Conservation (phyloP, 2,888 invertebrate genomes). For the Aleiodes alternator region DNA sequence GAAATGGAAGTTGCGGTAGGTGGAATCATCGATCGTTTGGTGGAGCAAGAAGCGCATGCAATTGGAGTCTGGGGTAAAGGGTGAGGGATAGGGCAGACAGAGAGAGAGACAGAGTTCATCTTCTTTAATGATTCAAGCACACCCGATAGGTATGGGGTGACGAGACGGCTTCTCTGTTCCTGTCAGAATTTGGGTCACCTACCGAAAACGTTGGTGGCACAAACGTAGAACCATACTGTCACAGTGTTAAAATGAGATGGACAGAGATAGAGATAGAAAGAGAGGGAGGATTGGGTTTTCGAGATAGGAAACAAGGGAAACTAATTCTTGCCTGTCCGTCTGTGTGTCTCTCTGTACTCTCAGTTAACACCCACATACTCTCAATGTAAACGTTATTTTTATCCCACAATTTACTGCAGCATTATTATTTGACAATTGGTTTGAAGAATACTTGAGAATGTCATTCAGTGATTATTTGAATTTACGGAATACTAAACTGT, state of each 20-base stretch:
- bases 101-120: constrained; percentile 35
- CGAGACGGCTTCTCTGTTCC: constrained; percentile 51
- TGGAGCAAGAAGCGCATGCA: neutral
- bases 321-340: constrained; percentile 44
- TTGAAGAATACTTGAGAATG: neutral
- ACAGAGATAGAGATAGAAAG: constrained; percentile 9
- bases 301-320: constrained; percentile 41
- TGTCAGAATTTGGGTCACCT: constrained; percentile 62
- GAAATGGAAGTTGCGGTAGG: constrained; percentile 18
- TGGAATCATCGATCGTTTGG: constrained; percentile 11
- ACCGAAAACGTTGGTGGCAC: constrained; percentile 61
- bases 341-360: constrained; percentile 5
- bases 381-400: constrained; percentile 10
- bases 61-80: constrained; percentile 22
- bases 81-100: constrained; percentile 26
- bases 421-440: constrained; percentile 22
- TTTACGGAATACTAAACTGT: neutral
- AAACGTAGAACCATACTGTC: constrained; percentile 52
- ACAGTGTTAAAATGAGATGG: constrained; percentile 15
- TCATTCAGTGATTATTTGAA: constrained; percentile 16
- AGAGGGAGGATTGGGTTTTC: neutral
- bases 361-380: constrained; percentile 31
- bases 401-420: constrained; percentile 3
- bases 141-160: constrained; percentile 60
- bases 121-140: constrained; percentile 62